phyloP scores from a whole-genome alignment of 2,113 vertebrate genomes.

The Dicerorhinus sumatrensis region DNA sequence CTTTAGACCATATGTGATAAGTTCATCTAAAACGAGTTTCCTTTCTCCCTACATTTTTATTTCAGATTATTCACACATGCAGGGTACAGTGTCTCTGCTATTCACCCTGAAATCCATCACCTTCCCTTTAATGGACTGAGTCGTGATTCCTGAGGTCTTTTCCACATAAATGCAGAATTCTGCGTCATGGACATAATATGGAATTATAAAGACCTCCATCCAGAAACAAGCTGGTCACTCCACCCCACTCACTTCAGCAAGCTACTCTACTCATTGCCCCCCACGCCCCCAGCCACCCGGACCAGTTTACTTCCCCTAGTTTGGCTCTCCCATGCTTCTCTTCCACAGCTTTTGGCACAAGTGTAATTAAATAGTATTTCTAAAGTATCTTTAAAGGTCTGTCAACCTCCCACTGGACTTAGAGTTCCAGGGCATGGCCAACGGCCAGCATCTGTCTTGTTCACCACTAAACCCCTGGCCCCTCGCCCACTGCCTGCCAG shows the following conservation, averaged over 20 bases:
- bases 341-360: not conserved
- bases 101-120: not conserved
- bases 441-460: slow-evolving; percentile 8
- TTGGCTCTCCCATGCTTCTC: not conserved
- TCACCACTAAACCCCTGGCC: not conserved
- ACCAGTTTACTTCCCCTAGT: no score
- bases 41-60: not conserved
- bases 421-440: not conserved
- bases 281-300: no score
- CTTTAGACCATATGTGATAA: not conserved
- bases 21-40: not conserved
- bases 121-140: not conserved
- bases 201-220: not conserved
- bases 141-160: not conserved
- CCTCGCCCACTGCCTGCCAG: not conserved
- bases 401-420: not conserved
- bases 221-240: not conserved
- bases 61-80: not conserved
- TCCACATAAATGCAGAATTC: not conserved
- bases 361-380: not conserved
- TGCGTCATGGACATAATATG: not conserved
- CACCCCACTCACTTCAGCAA: not conserved
- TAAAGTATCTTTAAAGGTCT: not conserved
- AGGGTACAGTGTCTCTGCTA: not conserved
- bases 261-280: not conserved